Evolutionary conservation across 2,113 vertebrate species (phyloP), one percentile per base, ranked within the genome.

Genomic region (Orycteropus afer): DNA sequence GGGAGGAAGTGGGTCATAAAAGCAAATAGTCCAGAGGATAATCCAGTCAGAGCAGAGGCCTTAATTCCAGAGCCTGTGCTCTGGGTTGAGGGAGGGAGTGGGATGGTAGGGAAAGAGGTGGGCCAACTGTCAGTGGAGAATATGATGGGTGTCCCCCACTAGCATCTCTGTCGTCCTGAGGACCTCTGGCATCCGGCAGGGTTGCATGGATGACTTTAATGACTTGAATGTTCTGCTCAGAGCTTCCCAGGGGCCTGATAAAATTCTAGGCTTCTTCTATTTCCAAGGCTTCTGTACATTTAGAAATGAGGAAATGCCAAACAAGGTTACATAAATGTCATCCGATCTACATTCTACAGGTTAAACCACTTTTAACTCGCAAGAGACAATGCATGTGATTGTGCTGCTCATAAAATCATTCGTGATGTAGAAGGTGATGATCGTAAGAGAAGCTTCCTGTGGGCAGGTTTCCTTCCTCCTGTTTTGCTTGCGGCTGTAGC

Each of bases 291-390:
- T 27, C 20, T 25, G 25, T 34, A 55, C 45, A 82, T 63, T 87
- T 76, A 90, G 88, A 93, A 78, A 95, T 29, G 69, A 96, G 74
- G 63, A 91, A 91, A 81, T 57, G 32, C 59, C 83, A 74, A 42
- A 59, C 34, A 67, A n/a, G 42, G 40, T 37, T 34, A 32, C 49
- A n/a, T 45, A 94, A n/a, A 40, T 59, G 47, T 73, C 73, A 57
- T 77, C 73, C 86, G 94, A 92, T 63, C 93, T 83, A 83, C 78
- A 69, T 74, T 79, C 90, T 22, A 40, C 34, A 77, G 51, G 47
- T 85, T 80, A 85, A 76, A 40, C 8, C 37, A 55, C 78, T 93
- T 81, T 85, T 23, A 81, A 85, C 90, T 92, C 47, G 78, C n/a
- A 59, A 69, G 89, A 95, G 71, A 89, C 7, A 15, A 71, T 32